Conservation (phyloP, 1,140 invertebrate genomes). For the Anoplolepis gracilipes region DNA sequence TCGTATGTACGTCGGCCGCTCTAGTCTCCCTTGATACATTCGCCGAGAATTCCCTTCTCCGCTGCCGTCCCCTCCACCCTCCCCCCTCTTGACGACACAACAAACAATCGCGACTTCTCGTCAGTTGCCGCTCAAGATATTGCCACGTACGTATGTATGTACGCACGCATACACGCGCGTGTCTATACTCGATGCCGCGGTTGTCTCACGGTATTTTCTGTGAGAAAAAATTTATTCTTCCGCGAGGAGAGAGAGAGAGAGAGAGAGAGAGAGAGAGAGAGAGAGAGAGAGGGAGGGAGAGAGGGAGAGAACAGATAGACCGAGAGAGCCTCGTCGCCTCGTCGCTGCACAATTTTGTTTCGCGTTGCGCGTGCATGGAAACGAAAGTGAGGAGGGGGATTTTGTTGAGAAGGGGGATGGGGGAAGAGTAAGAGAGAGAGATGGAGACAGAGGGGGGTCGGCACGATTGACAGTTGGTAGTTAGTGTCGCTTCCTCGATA, state of each 20-base stretch:
- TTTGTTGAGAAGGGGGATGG: constrained; percentile 22
- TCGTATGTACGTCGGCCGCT: not conserved
- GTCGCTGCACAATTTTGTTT: constrained; percentile 34
- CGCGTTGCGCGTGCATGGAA: constrained; percentile 18
- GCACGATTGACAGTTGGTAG: constrained; percentile 67
- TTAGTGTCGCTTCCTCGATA: constrained; percentile 63
- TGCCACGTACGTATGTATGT: constrained; percentile 67
- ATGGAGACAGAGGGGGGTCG: constrained; percentile 4
- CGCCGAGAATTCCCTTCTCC: constrained; percentile 31
- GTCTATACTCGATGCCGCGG: constrained; percentile 7
- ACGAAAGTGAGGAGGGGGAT: not conserved
- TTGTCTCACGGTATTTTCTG: constrained; percentile 33
- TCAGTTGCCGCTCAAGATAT: constrained; percentile 77
- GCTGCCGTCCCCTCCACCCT: too few relatives aligned
- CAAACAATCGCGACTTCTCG: constrained; percentile 76
- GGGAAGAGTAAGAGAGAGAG: not conserved
- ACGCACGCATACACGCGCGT: not conserved
- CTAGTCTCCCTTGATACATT: constrained; percentile 26
- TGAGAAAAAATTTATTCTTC: constrained; percentile 21
- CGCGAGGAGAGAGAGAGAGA: not conserved
- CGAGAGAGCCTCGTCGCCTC: too few relatives aligned
- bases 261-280: constrained; percentile 8
- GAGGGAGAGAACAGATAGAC: too few relatives aligned
- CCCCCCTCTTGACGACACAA: constrained; percentile 64
- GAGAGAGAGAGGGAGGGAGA: not conserved